These are phyloP conservation scores for Xenopus borealis DNA, from an alignment of 2,113 vertebrate species.

Conservation along the genomic window DNA sequence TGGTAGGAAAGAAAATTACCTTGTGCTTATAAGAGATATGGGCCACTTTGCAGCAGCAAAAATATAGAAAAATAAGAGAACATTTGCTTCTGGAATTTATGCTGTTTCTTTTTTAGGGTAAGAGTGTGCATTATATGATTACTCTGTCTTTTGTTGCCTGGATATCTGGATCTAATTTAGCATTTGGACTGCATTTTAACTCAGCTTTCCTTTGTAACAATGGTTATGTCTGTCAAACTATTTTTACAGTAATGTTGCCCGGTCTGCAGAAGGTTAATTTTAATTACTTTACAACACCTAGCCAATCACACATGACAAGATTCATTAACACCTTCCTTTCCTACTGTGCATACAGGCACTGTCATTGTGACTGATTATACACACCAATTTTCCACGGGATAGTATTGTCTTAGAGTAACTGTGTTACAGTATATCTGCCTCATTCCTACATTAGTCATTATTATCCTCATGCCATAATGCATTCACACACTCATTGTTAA, in stretches of 20 bases:
- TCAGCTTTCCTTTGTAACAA: too few relatives aligned
- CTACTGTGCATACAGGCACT: neutral
- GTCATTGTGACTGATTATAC: too few relatives aligned
- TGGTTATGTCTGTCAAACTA: too few relatives aligned
- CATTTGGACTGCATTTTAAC: too few relatives aligned
- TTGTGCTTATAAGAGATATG: conserved; percentile 38
- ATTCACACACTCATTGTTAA: conserved; percentile 54
- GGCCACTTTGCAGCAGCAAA: conserved; percentile 26
- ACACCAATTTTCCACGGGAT: neutral
- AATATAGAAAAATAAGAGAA: neutral
- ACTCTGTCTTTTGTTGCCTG: too few relatives aligned
- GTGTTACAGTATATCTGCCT: neutral
- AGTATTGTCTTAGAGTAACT: neutral
- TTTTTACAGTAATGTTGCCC: neutral
- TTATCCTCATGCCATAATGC: conserved; percentile 26
- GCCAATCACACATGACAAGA: neutral
- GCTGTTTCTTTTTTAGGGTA: too few relatives aligned
- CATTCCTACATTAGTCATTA: conserved; percentile 31
- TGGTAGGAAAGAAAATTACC: conserved; percentile 15
- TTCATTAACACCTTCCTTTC: neutral
- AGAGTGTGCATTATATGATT: too few relatives aligned
- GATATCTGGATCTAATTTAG: too few relatives aligned
- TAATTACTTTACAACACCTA: neutral
- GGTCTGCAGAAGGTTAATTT: neutral
- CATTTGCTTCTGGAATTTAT: too few relatives aligned